Base-by-base conservation (phyloP, 2,888 invertebrate species). In the Terebella lapidaria region DNA sequence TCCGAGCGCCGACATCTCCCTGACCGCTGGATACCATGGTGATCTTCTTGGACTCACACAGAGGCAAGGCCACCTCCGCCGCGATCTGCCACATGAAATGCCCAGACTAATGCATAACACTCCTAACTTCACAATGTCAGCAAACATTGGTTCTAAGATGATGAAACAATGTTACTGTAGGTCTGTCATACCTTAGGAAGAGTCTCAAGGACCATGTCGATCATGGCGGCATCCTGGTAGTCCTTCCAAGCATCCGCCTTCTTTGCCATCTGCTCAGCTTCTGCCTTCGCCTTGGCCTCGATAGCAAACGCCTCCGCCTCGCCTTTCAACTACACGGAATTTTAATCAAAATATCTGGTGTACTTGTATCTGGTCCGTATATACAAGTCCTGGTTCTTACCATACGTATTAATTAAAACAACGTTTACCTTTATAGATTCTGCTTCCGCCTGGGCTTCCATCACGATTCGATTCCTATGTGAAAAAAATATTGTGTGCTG, bases 241-340 rank as follows among this genome's bases (percentile, higher is more conserved):
- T 95, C 94, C 76, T 90, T 91, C 89, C 91, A 96, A 22, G 97
- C 96, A 71, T 94, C 94, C 0, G 95, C 96, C 76, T 96, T 97
- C 83, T 93, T 92, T 0, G 91, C 87, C 92, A 96, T 94, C 83
- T 95, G 95, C 80, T 93, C 94, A 0, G 95, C 94, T 77, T 97
- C 96, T 1, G 96, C 96, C 70, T 87, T 90, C 0, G 95, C 96
- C 82, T 93, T 94, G 0, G 92, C 94, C 72, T 91, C 89, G 75
- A 96, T 91, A 26, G 95, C 93, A 80, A 86, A 94, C 0, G 96
- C 95, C 81, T 84, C 83, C 1, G 84, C 84, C 65, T 84, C 83
- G 88, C 94, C 66, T 90, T 92, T 84, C 90, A 83, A 67, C 79
- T 80, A 66, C 3, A 53, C 22, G 27, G 10, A 27, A 45, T 26